Base-by-base conservation (phyloP, 1,140 invertebrate species). In the Drosophila nasuta region DNA sequence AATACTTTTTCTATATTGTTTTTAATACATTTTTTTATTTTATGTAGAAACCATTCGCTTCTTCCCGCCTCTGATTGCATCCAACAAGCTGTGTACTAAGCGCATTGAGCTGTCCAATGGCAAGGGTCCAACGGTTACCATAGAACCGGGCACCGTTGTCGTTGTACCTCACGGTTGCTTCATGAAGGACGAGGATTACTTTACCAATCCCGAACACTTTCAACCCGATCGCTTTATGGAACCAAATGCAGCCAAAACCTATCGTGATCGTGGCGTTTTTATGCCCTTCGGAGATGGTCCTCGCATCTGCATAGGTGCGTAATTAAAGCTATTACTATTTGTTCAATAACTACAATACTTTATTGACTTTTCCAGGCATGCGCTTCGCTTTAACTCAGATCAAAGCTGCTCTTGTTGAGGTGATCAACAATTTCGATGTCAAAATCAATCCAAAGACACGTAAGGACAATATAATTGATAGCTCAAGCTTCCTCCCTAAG, bases 171-270 rank as follows among this genome's bases (percentile, higher is more conserved):
- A 94, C 17, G 88, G 93, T 52, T 93, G 93, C 0, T 69, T 94
- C 1, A 95, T 95, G 64, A 80, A 80, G 3, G 95, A 97, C 82
- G 93, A 94, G 3, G 86, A 95, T 20, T 93, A 95, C 77, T 98
- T 95, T 72, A 93, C 95, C 8, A 93, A 97, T 69, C 95, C 97
- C 0, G 93, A 95, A 4, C 88, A 90, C 8, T 98, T 95, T 85
- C 94, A 96, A 90, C 97, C 97, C 0, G 95, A 97, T 43, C 93
- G 97, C 87, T 92, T 92, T 11, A 35, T 79, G 28, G 82, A 83
- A 13, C 64, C 77, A 3, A 72, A 85, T 58, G 83, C 83, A 6
- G 60, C 66, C 13, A 92, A 91, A 56, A 73, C 59, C 1, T 91
- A 60, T 20, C 58, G 79, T 1, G 91, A 92, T 10, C 63, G 57